Percentiles rank a stretch among this genome's conserved stretches.
phyloP scores from a whole-genome alignment of 2,113 vertebrate species.

The Ondatra zibethicus region DNA sequence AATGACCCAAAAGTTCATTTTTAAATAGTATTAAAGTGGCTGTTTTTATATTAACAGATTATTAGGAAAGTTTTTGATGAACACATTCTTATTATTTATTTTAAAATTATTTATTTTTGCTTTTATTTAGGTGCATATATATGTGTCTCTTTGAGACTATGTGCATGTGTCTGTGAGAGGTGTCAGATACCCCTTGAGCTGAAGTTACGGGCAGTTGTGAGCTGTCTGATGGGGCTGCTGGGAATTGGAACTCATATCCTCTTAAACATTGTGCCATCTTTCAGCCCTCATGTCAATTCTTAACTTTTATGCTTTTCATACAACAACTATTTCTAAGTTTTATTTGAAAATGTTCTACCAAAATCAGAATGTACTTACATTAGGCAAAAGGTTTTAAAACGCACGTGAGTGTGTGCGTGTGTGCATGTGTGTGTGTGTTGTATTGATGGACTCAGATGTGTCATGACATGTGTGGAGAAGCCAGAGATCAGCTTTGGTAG shows the following conservation, averaged over 20 bases:
- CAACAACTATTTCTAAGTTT: constrained; percentile 12
- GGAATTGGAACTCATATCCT: neutral
- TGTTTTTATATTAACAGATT: constrained; percentile 43
- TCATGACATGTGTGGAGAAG: neutral
- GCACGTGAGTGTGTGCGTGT: neutral
- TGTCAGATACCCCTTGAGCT: neutral
- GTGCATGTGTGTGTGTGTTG: neutral
- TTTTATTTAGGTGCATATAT: neutral
- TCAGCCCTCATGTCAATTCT: constrained; percentile 14
- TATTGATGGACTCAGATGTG: neutral
- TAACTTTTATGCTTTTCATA: constrained; percentile 44
- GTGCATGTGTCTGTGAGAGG: neutral
- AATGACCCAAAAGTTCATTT: constrained; percentile 52
- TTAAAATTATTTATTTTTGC: neutral
- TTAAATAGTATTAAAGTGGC: neutral
- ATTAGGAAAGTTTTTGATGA: constrained; percentile 11
- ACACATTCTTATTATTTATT: neutral
- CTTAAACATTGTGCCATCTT: neutral
- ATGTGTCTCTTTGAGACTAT: neutral
- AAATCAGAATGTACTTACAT: constrained; percentile 49
- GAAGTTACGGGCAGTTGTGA: neutral
- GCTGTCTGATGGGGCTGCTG: neutral
- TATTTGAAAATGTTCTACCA: neutral
- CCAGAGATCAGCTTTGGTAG: neutral
- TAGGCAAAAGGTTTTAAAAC: neutral